Evolutionary conservation across 64 coral and sea anemone species (phyloP), one percentile per base, ranked within the genome.

Genomic region (Montipora efflorescens): DNA sequence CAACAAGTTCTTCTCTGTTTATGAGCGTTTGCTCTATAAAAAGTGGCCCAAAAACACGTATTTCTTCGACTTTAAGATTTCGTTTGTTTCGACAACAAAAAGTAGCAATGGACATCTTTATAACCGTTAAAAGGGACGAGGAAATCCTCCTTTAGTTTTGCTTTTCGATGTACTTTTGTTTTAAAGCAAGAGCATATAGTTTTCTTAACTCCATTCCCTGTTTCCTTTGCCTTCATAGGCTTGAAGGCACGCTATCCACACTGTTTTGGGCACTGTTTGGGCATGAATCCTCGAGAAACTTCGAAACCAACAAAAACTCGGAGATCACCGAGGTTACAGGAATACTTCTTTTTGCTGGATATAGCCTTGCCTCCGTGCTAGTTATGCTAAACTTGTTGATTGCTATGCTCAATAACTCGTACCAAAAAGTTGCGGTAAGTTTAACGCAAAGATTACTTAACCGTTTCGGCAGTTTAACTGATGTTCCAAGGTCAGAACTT

Each of bases 251-350:
- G 5, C 74, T 96, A 15, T 16, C 23, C 10, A 71, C 79, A 3
- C 61, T 96, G 12, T 96, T 96, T 68, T 96, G 94, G 94, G 94
- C 90, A 13, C 22, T 96, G 77, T 96, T 96, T 48, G 94, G 94
- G 23, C 84, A 89, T 19, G 80, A 49, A 10, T 84, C 89, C 1
- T 47, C 68, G 16, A n/a, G 45, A 13, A 76, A 59, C 16, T 96
- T 92, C 28, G 20, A 87, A 76, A 92, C 90, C 14, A 53, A 47
- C 13, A 22, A 78, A 1, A 71, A 87, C 15, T 48, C 76, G 64
- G n/a, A 79, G 16, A 82, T 92, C 19, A 96, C 86, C 23, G 52
- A 92, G 51, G 87, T 88, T 21, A 96, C 94, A 6, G 94, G 94
- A 2, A 13, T 89, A 44, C 51, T 96, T 18, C 77, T 96, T 70